Evolutionary conservation across 2,888 invertebrate genomes (phyloP).

Genomic region (Rambutsinella grinnellia): DNA sequence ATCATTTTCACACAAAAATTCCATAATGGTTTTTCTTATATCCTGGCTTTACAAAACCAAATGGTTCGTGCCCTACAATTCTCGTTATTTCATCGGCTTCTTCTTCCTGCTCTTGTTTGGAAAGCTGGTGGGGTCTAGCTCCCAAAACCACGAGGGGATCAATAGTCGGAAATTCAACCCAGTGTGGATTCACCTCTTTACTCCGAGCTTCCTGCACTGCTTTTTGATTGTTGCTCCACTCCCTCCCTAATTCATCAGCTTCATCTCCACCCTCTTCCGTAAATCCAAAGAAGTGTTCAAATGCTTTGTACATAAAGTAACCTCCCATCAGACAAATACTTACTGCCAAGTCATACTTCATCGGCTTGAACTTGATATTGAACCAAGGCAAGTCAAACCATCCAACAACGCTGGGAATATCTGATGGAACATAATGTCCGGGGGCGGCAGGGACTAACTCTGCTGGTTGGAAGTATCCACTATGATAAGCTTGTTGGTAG

Average conservation of each 20-base stretch:
- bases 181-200: constrained; percentile 9
- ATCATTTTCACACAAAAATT: constrained; percentile 10
- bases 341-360: constrained; percentile 15
- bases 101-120: constrained; percentile 5
- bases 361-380: constrained; percentile 16
- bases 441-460: constrained; percentile 4
- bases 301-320: constrained; percentile 23
- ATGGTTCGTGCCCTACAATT: constrained; percentile 3
- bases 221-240: constrained; percentile 10
- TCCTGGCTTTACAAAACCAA: constrained; percentile 19
- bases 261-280: not conserved
- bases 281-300: constrained; percentile 14
- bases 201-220: not conserved
- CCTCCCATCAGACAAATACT: constrained; percentile 10
- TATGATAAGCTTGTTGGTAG: constrained; percentile 7
- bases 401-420: constrained; percentile 6
- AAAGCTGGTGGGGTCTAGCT: too few relatives aligned
- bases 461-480: constrained; percentile 29
- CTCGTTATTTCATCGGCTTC: not conserved
- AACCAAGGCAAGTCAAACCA: constrained; percentile 29
- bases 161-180: too few relatives aligned
- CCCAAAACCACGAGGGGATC: too few relatives aligned
- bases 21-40: constrained; percentile 23
- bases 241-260: constrained; percentile 3
- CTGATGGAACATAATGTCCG: not conserved